Conservation (phyloP, 1,140 invertebrate genomes). For the Ceratina calcarata region DNA sequence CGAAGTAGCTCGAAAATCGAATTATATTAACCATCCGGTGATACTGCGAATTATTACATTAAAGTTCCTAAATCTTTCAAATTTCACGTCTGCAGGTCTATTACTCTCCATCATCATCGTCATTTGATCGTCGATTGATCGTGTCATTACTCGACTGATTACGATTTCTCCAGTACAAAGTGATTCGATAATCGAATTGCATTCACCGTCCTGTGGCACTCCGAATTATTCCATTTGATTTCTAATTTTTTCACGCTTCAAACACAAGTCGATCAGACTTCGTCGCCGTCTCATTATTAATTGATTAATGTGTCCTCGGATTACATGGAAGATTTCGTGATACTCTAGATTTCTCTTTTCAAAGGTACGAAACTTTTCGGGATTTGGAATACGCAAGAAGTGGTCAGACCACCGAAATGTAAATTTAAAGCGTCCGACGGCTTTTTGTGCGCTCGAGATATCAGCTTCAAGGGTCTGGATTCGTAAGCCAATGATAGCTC, state of each 20-base stretch:
- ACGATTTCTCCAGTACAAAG: not conserved
- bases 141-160: conserved; percentile 12
- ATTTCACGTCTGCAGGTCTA: no score
- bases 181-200: no score
- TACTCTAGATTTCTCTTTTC: no score
- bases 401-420: not conserved
- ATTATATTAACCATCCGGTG: not conserved
- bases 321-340: no score
- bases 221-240: not conserved
- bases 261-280: no score
- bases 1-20: not conserved
- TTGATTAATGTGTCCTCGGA: no score
- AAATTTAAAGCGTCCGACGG: not conserved
- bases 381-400: no score
- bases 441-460: not conserved
- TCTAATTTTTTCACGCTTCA: no score
- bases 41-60: not conserved
- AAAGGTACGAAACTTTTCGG: not conserved
- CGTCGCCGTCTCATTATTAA: no score
- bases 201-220: not conserved
- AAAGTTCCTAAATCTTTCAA: no score
- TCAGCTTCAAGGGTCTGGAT: not conserved
- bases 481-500: not conserved
- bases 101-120: not conserved
- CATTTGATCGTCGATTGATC: no score